phyloP scores from a whole-genome alignment of 2,888 invertebrate species.

The Tipula confusa region DNA sequence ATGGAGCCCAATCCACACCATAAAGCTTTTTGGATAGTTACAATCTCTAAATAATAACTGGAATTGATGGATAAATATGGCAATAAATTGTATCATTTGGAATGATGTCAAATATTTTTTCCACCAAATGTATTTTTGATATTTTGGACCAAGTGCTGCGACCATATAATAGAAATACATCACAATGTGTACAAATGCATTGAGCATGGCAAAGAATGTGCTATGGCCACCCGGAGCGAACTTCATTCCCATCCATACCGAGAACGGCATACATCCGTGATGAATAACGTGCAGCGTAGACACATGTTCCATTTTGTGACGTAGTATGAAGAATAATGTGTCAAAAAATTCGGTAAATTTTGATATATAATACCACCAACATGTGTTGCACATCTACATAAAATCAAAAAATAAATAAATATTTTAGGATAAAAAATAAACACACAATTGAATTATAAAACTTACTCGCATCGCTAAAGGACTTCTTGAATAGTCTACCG shows the following conservation, averaged over 20 bases:
- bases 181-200: conserved; percentile 92
- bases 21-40: conserved; percentile 84
- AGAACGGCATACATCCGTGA: conserved; percentile 95
- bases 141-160: conserved; percentile 88
- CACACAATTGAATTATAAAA: conserved; percentile 36
- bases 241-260: conserved; percentile 91
- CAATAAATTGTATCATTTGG: conserved; percentile 93
- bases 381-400: conserved; percentile 82
- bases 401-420: conserved; percentile 35
- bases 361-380: conserved; percentile 97
- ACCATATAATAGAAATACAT: conserved; percentile 98
- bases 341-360: conserved; percentile 97
- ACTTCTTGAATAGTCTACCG: conserved; percentile 75
- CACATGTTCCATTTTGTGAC: conserved; percentile 92
- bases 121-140: conserved; percentile 96
- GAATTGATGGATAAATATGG: conserved; percentile 88
- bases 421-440: conserved; percentile 20
- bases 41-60: conserved; percentile 86
- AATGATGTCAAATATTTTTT: conserved; percentile 92
- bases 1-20: conserved; percentile 92
- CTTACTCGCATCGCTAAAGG: conserved; percentile 67
- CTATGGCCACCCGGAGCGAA: conserved; percentile 96
- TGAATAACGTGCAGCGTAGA: conserved; percentile 93
- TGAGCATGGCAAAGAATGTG: conserved; percentile 91
- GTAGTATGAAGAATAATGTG: conserved; percentile 91